Percentiles rank a stretch among this genome's conserved stretches.
Conservation (phyloP, 2,797 vertebrate species). For the Fistularia tabacaria region DNA sequence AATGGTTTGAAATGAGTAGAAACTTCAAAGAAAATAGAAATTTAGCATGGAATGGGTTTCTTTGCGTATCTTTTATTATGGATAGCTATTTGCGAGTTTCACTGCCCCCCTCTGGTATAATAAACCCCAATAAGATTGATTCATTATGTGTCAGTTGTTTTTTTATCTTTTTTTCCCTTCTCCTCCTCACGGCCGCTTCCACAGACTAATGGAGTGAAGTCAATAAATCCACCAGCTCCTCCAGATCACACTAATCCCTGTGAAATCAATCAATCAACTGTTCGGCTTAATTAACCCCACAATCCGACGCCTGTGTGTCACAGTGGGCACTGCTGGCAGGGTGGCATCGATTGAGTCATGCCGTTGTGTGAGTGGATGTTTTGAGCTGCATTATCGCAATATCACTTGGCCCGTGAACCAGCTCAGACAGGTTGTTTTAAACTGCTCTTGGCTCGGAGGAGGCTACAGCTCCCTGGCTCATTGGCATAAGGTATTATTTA, state of each 20-base stretch:
- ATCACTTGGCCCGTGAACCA: no score
- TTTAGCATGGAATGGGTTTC: no score
- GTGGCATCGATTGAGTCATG: conserved; percentile 5
- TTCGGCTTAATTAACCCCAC: conserved; percentile 53
- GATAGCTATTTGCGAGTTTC: no score
- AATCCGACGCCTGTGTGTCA: conserved; percentile 12
- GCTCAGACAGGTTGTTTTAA: conserved; percentile 1
- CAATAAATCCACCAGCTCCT: conserved; percentile 22
- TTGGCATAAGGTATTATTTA: conserved; percentile 18
- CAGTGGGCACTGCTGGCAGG: conserved; percentile 13
- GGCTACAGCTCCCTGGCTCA: conserved; percentile 9
- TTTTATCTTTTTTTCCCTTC: neutral
- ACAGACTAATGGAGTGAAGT: conserved; percentile 22
- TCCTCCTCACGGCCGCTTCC: conserved; percentile 5
- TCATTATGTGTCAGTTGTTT: neutral
- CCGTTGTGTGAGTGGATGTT: neutral
- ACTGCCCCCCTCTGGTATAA: no score
- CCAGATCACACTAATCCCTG: conserved; percentile 40
- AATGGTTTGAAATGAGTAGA: no score
- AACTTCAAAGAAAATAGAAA: no score
- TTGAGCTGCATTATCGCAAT: conserved; percentile 16
- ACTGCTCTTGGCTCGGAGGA: neutral
- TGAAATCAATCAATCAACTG: conserved; percentile 59
- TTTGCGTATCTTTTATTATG: no score
- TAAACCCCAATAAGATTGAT: no score